phyloP scores from a whole-genome alignment of 2,113 vertebrate genomes.

The Phainopepla nitens region DNA sequence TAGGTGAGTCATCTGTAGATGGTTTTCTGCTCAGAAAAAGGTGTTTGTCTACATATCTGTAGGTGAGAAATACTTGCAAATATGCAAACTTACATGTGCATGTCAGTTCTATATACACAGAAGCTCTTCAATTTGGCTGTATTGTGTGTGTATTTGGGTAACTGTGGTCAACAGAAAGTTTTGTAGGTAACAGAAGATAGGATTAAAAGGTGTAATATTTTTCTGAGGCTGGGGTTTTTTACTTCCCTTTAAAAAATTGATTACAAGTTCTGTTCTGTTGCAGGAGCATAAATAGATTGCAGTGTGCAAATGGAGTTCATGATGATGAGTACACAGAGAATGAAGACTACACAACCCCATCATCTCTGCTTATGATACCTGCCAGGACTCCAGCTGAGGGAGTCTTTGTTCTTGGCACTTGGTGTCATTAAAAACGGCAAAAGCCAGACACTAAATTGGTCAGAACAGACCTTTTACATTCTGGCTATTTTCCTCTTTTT shows the following conservation, averaged over 20 bases:
- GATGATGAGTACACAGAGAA: not conserved
- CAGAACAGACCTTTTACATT: not conserved
- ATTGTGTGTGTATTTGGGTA: rapidly evolving
- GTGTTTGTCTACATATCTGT: not conserved
- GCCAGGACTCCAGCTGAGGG: not conserved
- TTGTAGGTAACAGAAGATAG: not conserved
- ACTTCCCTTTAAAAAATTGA: not conserved
- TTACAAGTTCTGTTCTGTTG: not conserved
- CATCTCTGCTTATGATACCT: not conserved
- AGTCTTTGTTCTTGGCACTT: not conserved
- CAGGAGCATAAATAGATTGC: not conserved
- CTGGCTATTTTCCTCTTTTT: not conserved
- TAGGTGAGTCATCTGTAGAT: not conserved
- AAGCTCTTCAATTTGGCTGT: not conserved
- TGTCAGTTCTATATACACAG: not conserved
- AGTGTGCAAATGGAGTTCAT: not conserved
- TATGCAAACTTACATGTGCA: not conserved
- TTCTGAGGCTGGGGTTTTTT: not conserved
- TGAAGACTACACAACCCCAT: not conserved
- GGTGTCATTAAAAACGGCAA: not conserved
- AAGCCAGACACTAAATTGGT: not conserved
- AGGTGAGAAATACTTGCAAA: not conserved
- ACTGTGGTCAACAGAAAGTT: not conserved
- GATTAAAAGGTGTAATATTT: not conserved
- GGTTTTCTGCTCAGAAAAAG: not conserved